Evolutionary conservation across 2,797 vertebrate genomes (phyloP).

Genomic region (Myoxocephalus aenaeus): DNA sequence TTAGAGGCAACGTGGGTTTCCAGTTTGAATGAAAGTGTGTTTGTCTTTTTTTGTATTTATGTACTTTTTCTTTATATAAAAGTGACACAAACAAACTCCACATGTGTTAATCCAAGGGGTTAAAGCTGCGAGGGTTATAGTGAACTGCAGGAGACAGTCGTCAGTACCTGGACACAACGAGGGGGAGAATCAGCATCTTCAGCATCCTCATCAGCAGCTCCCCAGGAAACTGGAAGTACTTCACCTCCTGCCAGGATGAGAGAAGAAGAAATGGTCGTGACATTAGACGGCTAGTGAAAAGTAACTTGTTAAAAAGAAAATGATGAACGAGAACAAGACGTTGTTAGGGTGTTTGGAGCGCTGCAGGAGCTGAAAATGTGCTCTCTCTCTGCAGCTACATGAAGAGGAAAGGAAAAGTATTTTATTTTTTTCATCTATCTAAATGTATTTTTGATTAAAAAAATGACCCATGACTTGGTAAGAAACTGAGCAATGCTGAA

Average conservation of each 20-base stretch:
- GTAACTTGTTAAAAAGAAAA: not conserved
- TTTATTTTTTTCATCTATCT: not conserved
- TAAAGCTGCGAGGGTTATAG: not conserved
- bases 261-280: slow-evolving; percentile 2
- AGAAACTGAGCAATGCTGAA: not conserved
- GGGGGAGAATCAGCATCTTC: slow-evolving; percentile 95
- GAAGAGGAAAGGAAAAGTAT: not conserved
- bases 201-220: slow-evolving; percentile 96
- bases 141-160: not conserved
- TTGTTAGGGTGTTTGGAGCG: not conserved
- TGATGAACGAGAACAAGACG: not conserved
- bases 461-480: not conserved
- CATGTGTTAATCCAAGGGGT: not conserved
- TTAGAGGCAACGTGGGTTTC: too few relatives aligned
- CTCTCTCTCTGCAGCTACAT: not conserved
- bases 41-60: too few relatives aligned
- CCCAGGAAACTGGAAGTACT: slow-evolving; percentile 97
- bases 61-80: too few relatives aligned
- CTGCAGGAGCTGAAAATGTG: not conserved
- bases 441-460: not conserved
- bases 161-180: slow-evolving; percentile 93
- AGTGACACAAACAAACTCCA: not conserved
- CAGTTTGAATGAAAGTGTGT: too few relatives aligned
- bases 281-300: not conserved
- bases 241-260: slow-evolving; percentile 88